Base-by-base conservation (phyloP, 1,140 invertebrate genomes). In the Centruroides sculpturatus region DNA sequence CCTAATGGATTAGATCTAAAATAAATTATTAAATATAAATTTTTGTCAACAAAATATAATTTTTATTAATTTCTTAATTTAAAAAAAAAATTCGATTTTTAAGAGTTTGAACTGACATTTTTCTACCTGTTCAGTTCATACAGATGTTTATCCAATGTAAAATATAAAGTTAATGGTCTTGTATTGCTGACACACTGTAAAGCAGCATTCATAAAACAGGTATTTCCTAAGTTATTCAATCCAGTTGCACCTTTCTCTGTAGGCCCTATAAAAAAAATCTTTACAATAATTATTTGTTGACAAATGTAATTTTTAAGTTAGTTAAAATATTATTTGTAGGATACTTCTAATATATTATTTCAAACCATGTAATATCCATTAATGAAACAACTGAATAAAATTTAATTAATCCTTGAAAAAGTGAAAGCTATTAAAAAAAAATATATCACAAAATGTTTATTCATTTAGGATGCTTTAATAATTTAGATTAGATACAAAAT, bases 161-260 rank as follows among this genome's bases (percentile, higher is more conserved):
- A 89, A 74, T 89, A 92, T 34, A 82, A 79, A 7, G 82, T 79
- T 34, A 93, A 73, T 12, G 80, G 78, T 3, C 78, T 75, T 1
- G 87, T 89, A 70, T 89, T 87, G 69, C 83, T 85, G 12, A 90
- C 77, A 10, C 87, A 78, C 81, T 70, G 84, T 76, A 75, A 79
- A 76, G 87, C 85, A 68, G 67, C 80, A 76, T 78, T 79, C 75
- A 78, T 77, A 62, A 80, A 80, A 66, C 78, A 81, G 5, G 78
- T 79, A 69, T 80, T 81, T 12, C 77, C 77, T 6, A 81, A 70
- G 71, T 83, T 83, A 62, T 75, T 75, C 5, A 82, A 68, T 9
- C 80, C 80, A 57, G 74, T 75, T 53, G 80, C 78, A 48, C 83
- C 83, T n/a, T 77, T 77, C 63, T 81, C 78, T 50, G 73, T 66